Percentiles rank a stretch among this genome's conserved stretches.
These are phyloP conservation scores for Peromyscus eremicus DNA, from an alignment of 2,797 vertebrate species.

Conservation along the genomic window DNA sequence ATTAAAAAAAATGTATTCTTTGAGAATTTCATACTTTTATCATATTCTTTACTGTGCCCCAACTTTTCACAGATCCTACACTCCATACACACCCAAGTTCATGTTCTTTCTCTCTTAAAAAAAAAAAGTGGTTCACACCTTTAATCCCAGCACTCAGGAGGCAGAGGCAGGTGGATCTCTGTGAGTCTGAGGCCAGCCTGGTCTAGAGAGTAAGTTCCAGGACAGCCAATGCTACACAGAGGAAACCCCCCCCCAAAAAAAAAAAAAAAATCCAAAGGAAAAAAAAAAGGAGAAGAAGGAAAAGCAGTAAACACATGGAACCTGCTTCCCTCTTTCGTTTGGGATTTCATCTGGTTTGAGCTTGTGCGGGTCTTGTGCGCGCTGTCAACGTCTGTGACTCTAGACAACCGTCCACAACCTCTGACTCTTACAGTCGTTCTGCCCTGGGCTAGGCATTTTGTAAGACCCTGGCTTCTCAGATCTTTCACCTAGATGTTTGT, in stretches of 20 bases:
- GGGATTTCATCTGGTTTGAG: not conserved
- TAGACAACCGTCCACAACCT: rapidly evolving
- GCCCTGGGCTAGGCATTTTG: not conserved
- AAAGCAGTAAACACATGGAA: not conserved
- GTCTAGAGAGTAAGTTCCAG: not conserved
- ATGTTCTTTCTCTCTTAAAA: not conserved
- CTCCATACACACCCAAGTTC: not conserved
- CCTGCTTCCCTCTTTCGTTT: not conserved
- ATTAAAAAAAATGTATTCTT: not conserved
- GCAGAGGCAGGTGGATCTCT: not conserved
- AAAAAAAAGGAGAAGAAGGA: not conserved
- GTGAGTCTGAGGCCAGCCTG: not conserved
- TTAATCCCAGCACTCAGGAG: too few relatives aligned
- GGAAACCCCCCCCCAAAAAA: not conserved
- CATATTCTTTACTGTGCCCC: not conserved
- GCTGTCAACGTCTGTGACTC: too few relatives aligned
- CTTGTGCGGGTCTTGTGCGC: not conserved
- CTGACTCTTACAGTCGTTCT: not conserved
- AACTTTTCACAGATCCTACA: not conserved
- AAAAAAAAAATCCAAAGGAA: not conserved
- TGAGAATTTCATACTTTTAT: not conserved
- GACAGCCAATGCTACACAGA: not conserved
- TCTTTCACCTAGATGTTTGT: not conserved
- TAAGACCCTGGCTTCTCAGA: not conserved
- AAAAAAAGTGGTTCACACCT: too few relatives aligned